Evolutionary conservation across 1,140 invertebrate genomes (phyloP), one percentile per base, ranked within the genome.

Genomic region (Pentalonia nigronervosa): DNA sequence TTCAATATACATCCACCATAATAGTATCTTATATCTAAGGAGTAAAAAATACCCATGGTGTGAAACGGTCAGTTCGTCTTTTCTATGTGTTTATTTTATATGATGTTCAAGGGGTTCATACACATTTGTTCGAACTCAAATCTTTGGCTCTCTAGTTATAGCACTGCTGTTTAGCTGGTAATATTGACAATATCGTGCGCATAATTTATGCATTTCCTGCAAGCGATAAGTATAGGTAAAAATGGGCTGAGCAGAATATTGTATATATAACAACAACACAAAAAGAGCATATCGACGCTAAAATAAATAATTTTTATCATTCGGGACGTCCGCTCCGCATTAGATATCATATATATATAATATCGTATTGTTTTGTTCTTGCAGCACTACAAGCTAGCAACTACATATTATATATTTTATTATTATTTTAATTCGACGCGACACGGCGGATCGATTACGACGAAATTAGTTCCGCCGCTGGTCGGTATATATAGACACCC

Each of bases 401-500:
- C 25, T 30, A 8, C 25, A 56, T 23, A 30, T 30, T 30, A 17
- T 17, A 76, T n/a, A 76, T 76, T 76, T 76, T 14, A 76, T 76
- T 84, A 36, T 83, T 83, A 41, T 84, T 84, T 84, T 45, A 84
- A 41, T 41, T 45, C 23, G 21, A 9, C 41, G 36, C 84, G 84
- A 88, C 60, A 76, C 30, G 45, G 86, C 47, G 47, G 17, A 88
- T 48, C 36, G 86, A 88, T 88, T 30, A n/a, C 86, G 45, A 47
- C 47, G 86, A 88, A 88, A 88, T 88, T 88, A 88, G 45, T 88
- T 88, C 86, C 86, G 47, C 86, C 86, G 86, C 6, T 14, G 14
- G 60, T 17, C 84, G 84, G 41, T n/a, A 20, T 1, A 11, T 9
- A 45, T 9, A 45, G 30, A 84, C 45, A 47, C 45, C 30, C 17